These are phyloP conservation scores for Sesia bembeciformis DNA, from an alignment of 2,888 invertebrate species.

Conservation along the genomic window DNA sequence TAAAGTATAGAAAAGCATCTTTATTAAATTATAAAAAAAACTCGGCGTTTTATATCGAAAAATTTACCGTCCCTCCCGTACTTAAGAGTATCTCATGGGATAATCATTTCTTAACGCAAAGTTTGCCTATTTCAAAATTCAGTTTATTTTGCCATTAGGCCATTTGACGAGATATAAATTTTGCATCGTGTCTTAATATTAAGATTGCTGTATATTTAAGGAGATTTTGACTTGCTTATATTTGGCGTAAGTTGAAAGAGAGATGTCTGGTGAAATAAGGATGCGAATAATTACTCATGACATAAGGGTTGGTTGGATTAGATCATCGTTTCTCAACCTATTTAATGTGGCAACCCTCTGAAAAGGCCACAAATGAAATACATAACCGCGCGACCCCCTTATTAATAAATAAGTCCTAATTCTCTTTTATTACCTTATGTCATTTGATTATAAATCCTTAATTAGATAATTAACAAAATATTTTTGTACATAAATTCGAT, in stretches of 20 bases:
- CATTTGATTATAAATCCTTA: too few relatives aligned
- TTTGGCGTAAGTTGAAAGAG: neutral
- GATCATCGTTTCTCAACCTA: too few relatives aligned
- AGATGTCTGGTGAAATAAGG: neutral
- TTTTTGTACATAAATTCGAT: too few relatives aligned
- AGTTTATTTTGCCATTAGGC: conserved; percentile 57
- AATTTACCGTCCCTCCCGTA: conserved; percentile 27
- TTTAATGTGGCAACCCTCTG: too few relatives aligned
- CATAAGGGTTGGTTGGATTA: neutral
- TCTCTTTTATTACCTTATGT: too few relatives aligned
- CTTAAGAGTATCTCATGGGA: conserved; percentile 39
- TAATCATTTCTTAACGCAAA: conserved; percentile 37
- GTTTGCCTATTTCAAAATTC: conserved; percentile 43
- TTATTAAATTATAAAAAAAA: conserved; percentile 52
- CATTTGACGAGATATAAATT: conserved; percentile 45
- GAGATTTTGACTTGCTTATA: conserved; percentile 24
- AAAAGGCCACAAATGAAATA: too few relatives aligned
- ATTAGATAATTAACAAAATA: too few relatives aligned
- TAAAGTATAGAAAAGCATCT: conserved; percentile 57
- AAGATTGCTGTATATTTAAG: conserved; percentile 30
- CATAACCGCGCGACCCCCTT: too few relatives aligned
- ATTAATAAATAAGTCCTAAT: too few relatives aligned
- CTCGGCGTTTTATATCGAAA: conserved; percentile 16
- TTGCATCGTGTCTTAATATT: conserved; percentile 35
- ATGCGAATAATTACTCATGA: neutral